Base-by-base conservation (phyloP, 2,888 invertebrate species). In the Nomada ferruginata region DNA sequence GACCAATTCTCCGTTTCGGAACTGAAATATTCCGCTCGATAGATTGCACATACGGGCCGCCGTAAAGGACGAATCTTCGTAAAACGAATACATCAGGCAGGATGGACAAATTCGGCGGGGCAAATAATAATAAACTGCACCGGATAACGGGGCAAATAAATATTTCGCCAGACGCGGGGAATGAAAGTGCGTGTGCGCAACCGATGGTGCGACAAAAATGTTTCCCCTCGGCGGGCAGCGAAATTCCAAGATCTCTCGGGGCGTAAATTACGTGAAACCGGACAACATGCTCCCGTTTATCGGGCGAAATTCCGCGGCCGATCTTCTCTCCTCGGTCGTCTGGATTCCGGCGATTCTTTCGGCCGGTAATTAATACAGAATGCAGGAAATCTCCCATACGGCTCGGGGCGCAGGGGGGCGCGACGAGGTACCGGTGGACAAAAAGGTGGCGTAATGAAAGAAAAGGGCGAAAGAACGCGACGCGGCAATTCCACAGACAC, bases 331-430 rank as follows among this genome's bases (percentile, higher is more conserved):
- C 53, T 7, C 29, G 26, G 11, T 18, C 47, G 47, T n/a, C 50
- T 47, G 66, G 26, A 72, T 82, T 70, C 82, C 61, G 47, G 42
- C 47, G 42, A n/a, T 82, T 82, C 78, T 78, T 70, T 70, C 55
- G n/a, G 5, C 50, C 44, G 71, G 68, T 79, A 85, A 84, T 84
- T 84, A 83, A 83, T 84, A 83, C 69, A 59, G 83, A 79, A 83
- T 83, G 80, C 69, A 59, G 83, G 76, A 71, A 68, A 74, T 73
- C 74, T 23, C 55, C 64, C 66, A 63, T 79, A 79, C 61, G 79
- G 65, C 23, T 44, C 13, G 15, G 26, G 18, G 52, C n/a, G 9
- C 20, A 23, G 23, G 50, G 53, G 10, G 53, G 52, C 4, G 18
- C 52, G 23, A 1, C 2, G n/a, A 18, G 59, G 18, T 11, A 7